These are phyloP conservation scores for Cyprinella venusta DNA, from an alignment of 2,797 vertebrate species.

Conservation along the genomic window DNA sequence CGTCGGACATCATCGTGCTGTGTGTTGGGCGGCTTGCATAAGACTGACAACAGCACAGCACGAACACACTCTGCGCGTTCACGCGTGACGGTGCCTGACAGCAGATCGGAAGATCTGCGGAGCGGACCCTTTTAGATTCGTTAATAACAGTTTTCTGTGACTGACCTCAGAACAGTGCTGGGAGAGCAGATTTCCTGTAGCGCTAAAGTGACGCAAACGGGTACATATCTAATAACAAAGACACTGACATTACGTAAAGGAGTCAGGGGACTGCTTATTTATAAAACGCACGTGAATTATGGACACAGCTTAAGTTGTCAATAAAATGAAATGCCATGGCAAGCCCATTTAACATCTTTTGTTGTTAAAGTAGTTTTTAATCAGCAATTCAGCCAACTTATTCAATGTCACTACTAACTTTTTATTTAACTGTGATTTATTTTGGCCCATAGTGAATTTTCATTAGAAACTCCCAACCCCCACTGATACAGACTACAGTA, in stretches of 20 bases:
- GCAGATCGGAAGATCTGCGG: slow-evolving; percentile 11
- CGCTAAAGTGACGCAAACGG: slow-evolving; percentile 66
- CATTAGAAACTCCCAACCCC: too few relatives aligned
- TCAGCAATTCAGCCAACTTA: not conserved
- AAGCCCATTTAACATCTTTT: not conserved
- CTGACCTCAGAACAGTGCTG: slow-evolving; percentile 52
- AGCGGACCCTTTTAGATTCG: not conserved
- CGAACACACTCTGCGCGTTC: slow-evolving; percentile 34
- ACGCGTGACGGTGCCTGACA: slow-evolving; percentile 44
- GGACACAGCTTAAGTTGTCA: not conserved
- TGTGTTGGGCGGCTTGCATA: slow-evolving; percentile 63
- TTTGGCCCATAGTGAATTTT: not conserved
- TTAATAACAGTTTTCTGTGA: slow-evolving; percentile 47
- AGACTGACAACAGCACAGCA: slow-evolving; percentile 60
- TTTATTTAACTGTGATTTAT: not conserved
- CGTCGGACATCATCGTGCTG: slow-evolving; percentile 73
- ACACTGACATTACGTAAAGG: slow-evolving; percentile 60
- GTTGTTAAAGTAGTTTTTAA: not conserved
- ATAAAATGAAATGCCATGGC: not conserved
- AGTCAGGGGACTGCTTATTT: not conserved
- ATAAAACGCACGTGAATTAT: slow-evolving; percentile 18
- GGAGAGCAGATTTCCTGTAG: slow-evolving; percentile 50
- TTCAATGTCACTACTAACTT: not conserved
- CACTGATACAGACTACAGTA: not conserved
- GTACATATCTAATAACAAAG: slow-evolving; percentile 57